Percentiles rank a stretch among this genome's conserved stretches.
Evolutionary conservation across 2,888 invertebrate species (phyloP).

Genomic region (Chloroclystis v-ata): DNA sequence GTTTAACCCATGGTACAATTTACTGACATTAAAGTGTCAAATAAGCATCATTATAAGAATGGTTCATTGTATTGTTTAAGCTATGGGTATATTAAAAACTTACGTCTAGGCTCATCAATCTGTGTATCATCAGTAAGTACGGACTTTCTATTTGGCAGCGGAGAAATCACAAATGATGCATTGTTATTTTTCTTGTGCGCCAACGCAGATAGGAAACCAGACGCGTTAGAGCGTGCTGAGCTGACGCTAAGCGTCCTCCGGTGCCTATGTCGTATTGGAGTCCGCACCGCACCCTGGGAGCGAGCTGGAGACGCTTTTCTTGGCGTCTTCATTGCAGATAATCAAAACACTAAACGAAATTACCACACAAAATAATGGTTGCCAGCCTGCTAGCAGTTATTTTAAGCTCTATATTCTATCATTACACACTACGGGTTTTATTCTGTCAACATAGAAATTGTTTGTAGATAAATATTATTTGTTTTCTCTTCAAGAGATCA

Average conservation of each 20-base stretch:
- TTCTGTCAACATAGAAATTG: too few relatives aligned
- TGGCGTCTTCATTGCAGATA: slow-evolving; percentile 39
- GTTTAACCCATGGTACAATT: too few relatives aligned
- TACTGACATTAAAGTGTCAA: too few relatives aligned
- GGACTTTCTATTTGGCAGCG: slow-evolving; percentile 44
- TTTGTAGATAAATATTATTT: too few relatives aligned
- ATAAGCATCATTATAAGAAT: too few relatives aligned
- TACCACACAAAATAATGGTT: background rate
- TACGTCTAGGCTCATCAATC: slow-evolving; percentile 57
- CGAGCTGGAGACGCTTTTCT: slow-evolving; percentile 56
- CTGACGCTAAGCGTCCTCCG: slow-evolving; percentile 49
- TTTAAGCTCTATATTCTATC: too few relatives aligned
- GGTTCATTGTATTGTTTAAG: too few relatives aligned
- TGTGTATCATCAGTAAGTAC: slow-evolving; percentile 58
- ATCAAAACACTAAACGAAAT: background rate
- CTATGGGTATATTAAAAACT: slow-evolving; percentile 38
- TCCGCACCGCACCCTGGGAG: slow-evolving; percentile 40
- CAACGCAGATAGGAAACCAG: slow-evolving; percentile 46
- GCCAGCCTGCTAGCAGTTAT: background rate
- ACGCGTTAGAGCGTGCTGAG: slow-evolving; percentile 45
- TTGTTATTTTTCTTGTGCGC: slow-evolving; percentile 40
- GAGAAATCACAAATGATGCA: slow-evolving; percentile 50
- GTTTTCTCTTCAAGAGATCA: too few relatives aligned
- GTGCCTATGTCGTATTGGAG: slow-evolving; percentile 33
- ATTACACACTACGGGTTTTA: too few relatives aligned